Evolutionary conservation across 2,888 invertebrate genomes (phyloP).

Genomic region (Apamea monoglypha): DNA sequence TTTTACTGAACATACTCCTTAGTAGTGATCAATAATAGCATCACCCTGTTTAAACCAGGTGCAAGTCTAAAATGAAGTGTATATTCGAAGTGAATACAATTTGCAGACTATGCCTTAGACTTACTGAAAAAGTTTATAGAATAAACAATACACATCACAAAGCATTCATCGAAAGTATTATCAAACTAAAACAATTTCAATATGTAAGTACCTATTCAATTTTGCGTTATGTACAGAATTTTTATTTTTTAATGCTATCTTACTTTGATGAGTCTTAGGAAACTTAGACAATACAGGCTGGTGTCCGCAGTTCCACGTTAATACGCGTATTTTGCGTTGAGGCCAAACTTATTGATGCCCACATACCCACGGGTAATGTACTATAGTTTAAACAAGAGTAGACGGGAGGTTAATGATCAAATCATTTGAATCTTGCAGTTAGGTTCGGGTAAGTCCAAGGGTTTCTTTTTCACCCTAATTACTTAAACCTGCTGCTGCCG

Average conservation of each 20-base stretch:
- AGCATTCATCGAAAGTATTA: constrained; percentile 29
- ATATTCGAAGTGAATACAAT: too few species aligned
- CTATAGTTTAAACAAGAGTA: background rate
- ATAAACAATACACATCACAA: constrained; percentile 18
- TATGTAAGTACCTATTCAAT: constrained; percentile 26
- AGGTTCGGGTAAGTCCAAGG: background rate
- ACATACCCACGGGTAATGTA: background rate
- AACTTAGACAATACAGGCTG: background rate
- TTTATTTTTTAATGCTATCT: background rate
- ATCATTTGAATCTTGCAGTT: background rate
- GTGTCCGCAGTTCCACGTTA: background rate
- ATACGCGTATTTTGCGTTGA: background rate
- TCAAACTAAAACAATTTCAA: constrained; percentile 14
- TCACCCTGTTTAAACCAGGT: too few species aligned
- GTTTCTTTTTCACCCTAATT: background rate
- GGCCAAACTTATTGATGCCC: background rate
- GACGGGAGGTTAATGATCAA: too few species aligned
- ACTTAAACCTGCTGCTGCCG: background rate
- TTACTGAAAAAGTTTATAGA: too few species aligned
- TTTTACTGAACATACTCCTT: too few species aligned
- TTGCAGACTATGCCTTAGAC: too few species aligned
- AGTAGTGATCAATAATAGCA: too few species aligned
- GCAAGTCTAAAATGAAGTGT: too few species aligned
- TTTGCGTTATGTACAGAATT: background rate
- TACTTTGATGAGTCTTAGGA: background rate